Conservation (phyloP, 2,888 invertebrate genomes). For the Hyles lineata region DNA sequence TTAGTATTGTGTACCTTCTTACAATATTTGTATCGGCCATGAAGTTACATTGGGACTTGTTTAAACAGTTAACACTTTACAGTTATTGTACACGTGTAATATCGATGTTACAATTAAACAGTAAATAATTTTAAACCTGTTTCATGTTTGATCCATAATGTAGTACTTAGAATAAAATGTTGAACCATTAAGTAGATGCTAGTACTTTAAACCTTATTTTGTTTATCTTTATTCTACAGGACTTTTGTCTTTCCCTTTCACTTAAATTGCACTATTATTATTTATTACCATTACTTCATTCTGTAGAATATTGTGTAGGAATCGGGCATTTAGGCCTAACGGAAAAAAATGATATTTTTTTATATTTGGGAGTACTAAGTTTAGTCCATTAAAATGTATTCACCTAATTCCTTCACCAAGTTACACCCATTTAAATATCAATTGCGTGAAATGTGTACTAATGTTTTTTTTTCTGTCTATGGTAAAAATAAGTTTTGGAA, state of each 20-base stretch:
- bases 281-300: neutral
- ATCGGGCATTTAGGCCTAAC: neutral
- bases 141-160: conserved; percentile 8
- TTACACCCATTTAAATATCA: conserved; percentile 11
- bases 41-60: neutral
- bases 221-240: neutral
- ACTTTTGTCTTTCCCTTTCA: neutral
- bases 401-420: neutral
- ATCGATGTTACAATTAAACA: neutral
- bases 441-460: conserved; percentile 13
- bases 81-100: neutral
- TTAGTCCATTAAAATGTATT: conserved; percentile 10
- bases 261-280: neutral
- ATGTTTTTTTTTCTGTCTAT: conserved; percentile 46
- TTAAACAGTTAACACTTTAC: neutral
- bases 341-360: neutral
- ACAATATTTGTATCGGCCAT: neutral
- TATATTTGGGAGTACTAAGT: conserved; percentile 10
- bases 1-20: conserved; percentile 8
- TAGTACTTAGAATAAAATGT: neutral
- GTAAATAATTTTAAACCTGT: neutral
- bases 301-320: neutral
- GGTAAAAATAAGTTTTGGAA: conserved; percentile 55
- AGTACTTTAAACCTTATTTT: neutral
- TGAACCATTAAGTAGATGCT: conserved; percentile 7